A percentile compares a stretch with the other conserved stretches of the same genome.
These are phyloP conservation scores for Brachylomia viminalis DNA, from an alignment of 2,888 invertebrate species.

Conservation along the genomic window DNA sequence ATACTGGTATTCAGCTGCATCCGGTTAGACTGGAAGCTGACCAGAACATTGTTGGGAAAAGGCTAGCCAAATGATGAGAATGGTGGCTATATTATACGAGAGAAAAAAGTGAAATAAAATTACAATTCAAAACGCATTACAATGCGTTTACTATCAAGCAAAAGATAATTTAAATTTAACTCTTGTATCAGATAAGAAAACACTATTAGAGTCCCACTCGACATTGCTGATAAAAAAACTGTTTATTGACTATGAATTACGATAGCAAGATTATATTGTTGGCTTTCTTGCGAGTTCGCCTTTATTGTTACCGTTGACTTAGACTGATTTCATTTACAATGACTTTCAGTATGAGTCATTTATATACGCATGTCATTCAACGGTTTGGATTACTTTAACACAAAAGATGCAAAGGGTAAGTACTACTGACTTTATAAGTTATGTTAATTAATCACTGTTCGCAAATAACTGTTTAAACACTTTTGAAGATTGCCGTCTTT, in stretches of 20 bases:
- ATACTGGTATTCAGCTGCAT: not conserved
- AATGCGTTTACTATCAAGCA: conserved; percentile 33
- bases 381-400: not conserved
- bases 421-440: not conserved
- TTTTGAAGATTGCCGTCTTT: not conserved
- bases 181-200: conserved; percentile 76
- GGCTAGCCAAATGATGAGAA: not conserved
- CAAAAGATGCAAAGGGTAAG: no score
- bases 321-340: conserved; percentile 34
- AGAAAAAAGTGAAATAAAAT: not conserved
- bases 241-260: conserved; percentile 75
- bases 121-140: conserved; percentile 24
- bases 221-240: conserved; percentile 74
- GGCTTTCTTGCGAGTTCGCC: conserved; percentile 33
- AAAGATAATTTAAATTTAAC: conserved; percentile 73
- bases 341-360: conserved; percentile 12
- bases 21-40: not conserved
- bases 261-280: conserved; percentile 70
- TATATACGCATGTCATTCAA: conserved; percentile 8
- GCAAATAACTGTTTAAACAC: not conserved
- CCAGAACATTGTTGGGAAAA: not conserved
- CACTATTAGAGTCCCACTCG: conserved; percentile 73
- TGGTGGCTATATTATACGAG: no score
- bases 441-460: not conserved
- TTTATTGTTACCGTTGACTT: conserved; percentile 36